Evolutionary conservation across 2,888 invertebrate genomes (phyloP), one percentile per base, ranked within the genome.

Genomic region (Caenorhabditis japonica): DNA sequence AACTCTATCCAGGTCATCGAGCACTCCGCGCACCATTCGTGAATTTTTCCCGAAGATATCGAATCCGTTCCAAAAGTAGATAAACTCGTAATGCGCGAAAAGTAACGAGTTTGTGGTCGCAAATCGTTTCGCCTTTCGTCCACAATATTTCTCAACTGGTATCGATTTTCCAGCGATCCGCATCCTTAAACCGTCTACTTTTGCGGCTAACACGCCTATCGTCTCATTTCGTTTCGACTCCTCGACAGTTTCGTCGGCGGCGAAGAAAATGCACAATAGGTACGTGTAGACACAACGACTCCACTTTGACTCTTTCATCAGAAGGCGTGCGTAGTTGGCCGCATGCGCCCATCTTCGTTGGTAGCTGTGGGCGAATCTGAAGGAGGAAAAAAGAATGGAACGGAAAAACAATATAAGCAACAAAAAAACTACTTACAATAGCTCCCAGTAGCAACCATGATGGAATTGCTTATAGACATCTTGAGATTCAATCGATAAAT

Each of bases 81-180:
- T 91, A 72, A 96, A 90, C 89, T 97, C 97, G 77, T 94, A 90
- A 19, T 92, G 92, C 1, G 97, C 95, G 80, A 96, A 90, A 4
- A 93, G 89, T 23, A 97, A 90, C 39, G 90, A 90, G 55, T 92
- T 91, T 88, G 95, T 94, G 36, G 91, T 91, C 74, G 91, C 91
- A 89, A 92, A 96, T 53, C 94, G 91, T 78, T 92, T 91, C 44
- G 94, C 91, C 82, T 94, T 94, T 86, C 92, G 93, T n/a, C 94
- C 91, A 46, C 93, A 93, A 89, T 96, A 97, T 89, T 97, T 97
- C 89, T 97, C 97, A 92, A 96, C 93, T 1, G 97, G 97, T 77
- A 97, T 89, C 0, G 96, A 96, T 89, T 97, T 97, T 0, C 97
- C 97, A 30, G 96, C 95, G 60, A 97, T 94, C 64, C 93, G 91